A percentile compares a stretch with the other conserved stretches of the same genome.
Evolutionary conservation across 1,140 invertebrate species (phyloP).

Genomic region (Lucilia sericata): DNA sequence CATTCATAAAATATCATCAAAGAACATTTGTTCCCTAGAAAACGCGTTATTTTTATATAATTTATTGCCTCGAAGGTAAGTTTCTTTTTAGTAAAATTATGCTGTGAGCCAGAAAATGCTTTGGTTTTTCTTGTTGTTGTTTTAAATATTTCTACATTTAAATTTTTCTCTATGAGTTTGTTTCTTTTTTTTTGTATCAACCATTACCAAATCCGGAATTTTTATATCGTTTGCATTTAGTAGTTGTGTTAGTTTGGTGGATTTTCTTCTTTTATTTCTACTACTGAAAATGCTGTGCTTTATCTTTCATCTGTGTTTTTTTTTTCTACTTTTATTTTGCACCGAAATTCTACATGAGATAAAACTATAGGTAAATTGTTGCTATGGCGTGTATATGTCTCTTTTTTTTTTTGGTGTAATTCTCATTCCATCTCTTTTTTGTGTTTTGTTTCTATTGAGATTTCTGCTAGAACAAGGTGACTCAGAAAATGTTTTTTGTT

Average conservation of each 20-base stretch:
- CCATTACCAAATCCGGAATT: conserved; percentile 26
- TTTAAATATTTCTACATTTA: neutral
- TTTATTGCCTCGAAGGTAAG: neutral
- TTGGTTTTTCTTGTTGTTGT: neutral
- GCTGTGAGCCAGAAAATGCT: neutral
- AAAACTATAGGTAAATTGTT: neutral
- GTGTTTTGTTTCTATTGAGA: neutral
- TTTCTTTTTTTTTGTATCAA: neutral
- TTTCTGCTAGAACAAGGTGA: neutral
- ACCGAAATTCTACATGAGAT: neutral
- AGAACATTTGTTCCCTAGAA: neutral
- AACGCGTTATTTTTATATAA: conserved; percentile 31
- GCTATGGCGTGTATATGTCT: conserved; percentile 10
- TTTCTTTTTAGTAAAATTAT: neutral
- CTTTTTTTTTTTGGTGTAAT: neutral
- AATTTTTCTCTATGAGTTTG: neutral
- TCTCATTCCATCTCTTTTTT: conserved; percentile 20
- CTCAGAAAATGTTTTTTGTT: neutral
- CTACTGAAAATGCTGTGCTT: neutral
- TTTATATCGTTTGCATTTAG: neutral
- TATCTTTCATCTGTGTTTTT: neutral
- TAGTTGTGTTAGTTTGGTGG: neutral
- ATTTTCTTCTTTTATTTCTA: neutral
- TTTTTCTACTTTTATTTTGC: neutral
- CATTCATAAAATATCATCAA: neutral